Evolutionary conservation across 2,797 vertebrate species (phyloP).

Genomic region (Phataginus tetradactyla): DNA sequence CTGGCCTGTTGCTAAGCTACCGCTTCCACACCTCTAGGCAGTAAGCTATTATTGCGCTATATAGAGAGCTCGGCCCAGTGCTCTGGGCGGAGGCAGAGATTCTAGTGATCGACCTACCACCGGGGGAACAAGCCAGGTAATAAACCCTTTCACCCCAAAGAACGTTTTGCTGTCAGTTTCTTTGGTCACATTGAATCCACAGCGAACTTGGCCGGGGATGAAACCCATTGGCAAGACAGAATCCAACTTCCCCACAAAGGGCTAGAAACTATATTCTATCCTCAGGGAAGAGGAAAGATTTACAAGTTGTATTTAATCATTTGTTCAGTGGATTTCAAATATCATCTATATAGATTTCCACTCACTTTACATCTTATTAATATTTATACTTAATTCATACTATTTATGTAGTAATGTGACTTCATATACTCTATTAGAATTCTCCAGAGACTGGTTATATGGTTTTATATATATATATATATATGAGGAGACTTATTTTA

Average conservation of each 20-base stretch:
- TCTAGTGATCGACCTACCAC: too few species aligned
- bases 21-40: too few species aligned
- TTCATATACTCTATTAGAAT: neutral
- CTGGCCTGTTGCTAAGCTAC: too few species aligned
- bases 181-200: too few species aligned
- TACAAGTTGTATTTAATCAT: conserved; percentile 11
- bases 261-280: neutral
- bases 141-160: too few species aligned
- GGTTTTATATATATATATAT: neutral
- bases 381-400: neutral
- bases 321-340: neutral
- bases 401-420: neutral
- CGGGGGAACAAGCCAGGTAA: too few species aligned
- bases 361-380: neutral
- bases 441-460: neutral
- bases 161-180: too few species aligned
- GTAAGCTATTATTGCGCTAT: too few species aligned
- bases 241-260: neutral
- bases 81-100: too few species aligned
- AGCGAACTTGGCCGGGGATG: too few species aligned
- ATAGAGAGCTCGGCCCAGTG: too few species aligned
- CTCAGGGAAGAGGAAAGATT: neutral
- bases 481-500: neutral
- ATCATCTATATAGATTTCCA: neutral
- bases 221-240: too few species aligned